phyloP scores from a whole-genome alignment of 2,113 vertebrate species.

The Ctenomys sociabilis region DNA sequence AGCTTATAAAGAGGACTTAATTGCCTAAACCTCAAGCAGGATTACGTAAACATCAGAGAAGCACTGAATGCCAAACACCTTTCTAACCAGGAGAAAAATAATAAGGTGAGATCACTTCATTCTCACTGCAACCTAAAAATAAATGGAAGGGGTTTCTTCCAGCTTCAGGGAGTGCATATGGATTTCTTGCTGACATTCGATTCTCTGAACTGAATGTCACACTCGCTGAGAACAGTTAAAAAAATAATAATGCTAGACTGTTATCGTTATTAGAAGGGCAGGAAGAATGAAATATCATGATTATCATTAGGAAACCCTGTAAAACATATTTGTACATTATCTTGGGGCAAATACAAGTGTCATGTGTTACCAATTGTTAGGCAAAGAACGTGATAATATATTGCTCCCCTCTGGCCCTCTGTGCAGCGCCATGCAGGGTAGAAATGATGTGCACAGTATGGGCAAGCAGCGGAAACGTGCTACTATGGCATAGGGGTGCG shows the following conservation, averaged over 20 bases:
- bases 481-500: accelerated
- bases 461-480: accelerated
- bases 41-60: slow-evolving; percentile 62
- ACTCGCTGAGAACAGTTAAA: slow-evolving; percentile 77
- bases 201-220: slow-evolving; percentile 86
- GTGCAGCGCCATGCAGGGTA: neutral
- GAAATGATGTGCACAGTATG: neutral
- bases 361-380: slow-evolving; percentile 80
- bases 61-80: slow-evolving; percentile 68
- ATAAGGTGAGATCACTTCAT: slow-evolving; percentile 72
- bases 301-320: slow-evolving; percentile 81
- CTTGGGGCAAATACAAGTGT: slow-evolving; percentile 81
- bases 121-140: slow-evolving; percentile 85
- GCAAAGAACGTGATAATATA: slow-evolving; percentile 72
- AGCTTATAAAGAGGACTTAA: slow-evolving; percentile 65
- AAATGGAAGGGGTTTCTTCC: slow-evolving; percentile 77
- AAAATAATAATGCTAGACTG: slow-evolving; percentile 71
- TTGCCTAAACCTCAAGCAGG: slow-evolving; percentile 25
- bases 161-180: slow-evolving; percentile 75
- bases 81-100: slow-evolving; percentile 66
- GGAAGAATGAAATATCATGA: slow-evolving; percentile 82
- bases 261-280: slow-evolving; percentile 82
- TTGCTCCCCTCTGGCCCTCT: slow-evolving; percentile 58
- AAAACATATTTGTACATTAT: slow-evolving; percentile 83
- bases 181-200: slow-evolving; percentile 87